Base-by-base conservation (phyloP, 2,888 invertebrate species). In the Nymphalis c-album region DNA sequence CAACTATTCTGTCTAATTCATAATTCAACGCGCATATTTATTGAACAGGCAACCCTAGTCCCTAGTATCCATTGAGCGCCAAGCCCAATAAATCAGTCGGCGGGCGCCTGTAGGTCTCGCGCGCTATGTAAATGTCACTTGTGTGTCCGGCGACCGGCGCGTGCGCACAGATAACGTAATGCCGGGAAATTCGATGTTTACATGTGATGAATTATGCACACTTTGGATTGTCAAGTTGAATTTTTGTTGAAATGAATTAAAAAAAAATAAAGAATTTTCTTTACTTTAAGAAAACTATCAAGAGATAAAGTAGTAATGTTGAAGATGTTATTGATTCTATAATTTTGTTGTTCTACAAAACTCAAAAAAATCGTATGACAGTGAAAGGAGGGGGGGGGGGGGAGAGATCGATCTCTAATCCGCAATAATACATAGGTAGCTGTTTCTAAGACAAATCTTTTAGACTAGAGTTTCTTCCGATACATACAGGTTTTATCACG, bases 61-160 rank as follows among this genome's bases (percentile, higher is more conserved):
- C 66, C 69, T 71, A 64, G 69, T 65, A 72, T 64, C 71, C 73
- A 73, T 71, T 73, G 67, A 71, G 74, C 63, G 71, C 67, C 71
- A 69, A 66, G 58, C 55, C 72, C 79, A 73, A 82, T 84, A 84
- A 85, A 84, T 85, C 79, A 79, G 78, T 76, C 76, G 75, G 75
- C 76, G 70, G 86, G 85, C 86, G 86, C 86, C 88, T 78, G 80
- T 78, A 83, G 71, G 88, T 87, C 88, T 87, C 84, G 86, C 75
- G 73, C 61, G 67, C 69, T 72, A 73, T 74, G 74, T 71, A 72
- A 75, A 75, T 75, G 75, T 69, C 71, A 72, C 62, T 68, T 26
- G 64, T 58, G 57, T 62, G 57, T 60, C 48, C 55, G 57, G 35
- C 57, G 57, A 57, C 57, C 57, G 57, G 57, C 64, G 58, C 58